Percentiles rank a stretch among this genome's conserved stretches.
Conservation (phyloP, 1,140 invertebrate species). For the Drosophila setifemur region DNA sequence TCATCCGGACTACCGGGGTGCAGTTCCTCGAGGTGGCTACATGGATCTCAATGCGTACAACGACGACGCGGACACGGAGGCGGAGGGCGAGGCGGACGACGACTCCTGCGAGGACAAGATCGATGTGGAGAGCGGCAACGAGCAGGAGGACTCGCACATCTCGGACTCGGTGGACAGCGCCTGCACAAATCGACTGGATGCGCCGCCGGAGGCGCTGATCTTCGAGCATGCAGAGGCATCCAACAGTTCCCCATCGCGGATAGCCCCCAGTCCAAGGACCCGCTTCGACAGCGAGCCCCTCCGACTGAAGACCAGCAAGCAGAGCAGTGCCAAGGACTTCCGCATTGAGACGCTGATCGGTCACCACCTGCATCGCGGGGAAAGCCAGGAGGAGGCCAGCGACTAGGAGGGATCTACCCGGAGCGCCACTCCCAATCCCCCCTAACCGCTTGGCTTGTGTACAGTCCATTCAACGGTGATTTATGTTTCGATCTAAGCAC, state of each 20-base stretch:
- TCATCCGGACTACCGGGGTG: not conserved
- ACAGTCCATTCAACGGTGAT: constrained; percentile 50
- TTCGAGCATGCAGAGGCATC: constrained; percentile 63
- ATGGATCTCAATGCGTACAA: constrained; percentile 59
- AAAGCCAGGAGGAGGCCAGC: constrained; percentile 56
- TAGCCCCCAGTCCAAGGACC: constrained; percentile 56
- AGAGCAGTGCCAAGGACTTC: constrained; percentile 76
- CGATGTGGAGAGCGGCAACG: constrained; percentile 77
- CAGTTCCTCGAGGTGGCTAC: constrained; percentile 46
- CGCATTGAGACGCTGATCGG: constrained; percentile 82
- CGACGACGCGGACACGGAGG: constrained; percentile 53
- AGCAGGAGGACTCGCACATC: constrained; percentile 79
- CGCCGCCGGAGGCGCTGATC: constrained; percentile 46
- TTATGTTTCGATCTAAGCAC: constrained; percentile 56
- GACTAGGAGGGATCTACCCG: constrained; percentile 33
- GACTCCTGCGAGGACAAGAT: constrained; percentile 77
- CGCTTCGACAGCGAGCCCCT: constrained; percentile 51
- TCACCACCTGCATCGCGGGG: constrained; percentile 34
- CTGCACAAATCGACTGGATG: constrained; percentile 64
- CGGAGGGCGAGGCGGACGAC: constrained; percentile 52
- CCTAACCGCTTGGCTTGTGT: constrained; percentile 23
- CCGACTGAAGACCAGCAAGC: constrained; percentile 46
- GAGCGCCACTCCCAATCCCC: not conserved
- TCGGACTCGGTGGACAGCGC: constrained; percentile 79
- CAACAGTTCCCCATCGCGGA: constrained; percentile 32